phyloP scores from a whole-genome alignment of 2,888 invertebrate species.

The Axea sp. region DNA sequence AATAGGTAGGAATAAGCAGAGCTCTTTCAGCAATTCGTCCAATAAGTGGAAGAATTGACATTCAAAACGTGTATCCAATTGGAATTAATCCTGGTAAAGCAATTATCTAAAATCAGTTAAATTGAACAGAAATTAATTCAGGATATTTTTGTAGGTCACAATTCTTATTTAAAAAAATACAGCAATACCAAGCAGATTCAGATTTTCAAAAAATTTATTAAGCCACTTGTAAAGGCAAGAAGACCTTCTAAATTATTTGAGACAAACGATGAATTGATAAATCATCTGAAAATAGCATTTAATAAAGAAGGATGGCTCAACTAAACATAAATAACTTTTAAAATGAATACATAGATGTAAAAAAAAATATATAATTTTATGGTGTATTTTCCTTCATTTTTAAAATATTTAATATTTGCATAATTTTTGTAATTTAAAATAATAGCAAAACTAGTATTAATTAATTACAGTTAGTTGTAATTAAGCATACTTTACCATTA shows the following conservation, averaged over 20 bases:
- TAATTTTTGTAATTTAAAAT: too few species aligned
- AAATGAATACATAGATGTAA: too few species aligned
- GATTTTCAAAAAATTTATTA: slow-evolving; percentile 47
- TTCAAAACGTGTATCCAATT: slow-evolving; percentile 80
- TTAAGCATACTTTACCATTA: too few species aligned
- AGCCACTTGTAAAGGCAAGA: slow-evolving; percentile 51
- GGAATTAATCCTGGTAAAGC: slow-evolving; percentile 88
- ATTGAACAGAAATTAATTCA: too few species aligned
- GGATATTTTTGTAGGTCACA: slow-evolving; percentile 73
- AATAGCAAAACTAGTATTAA: too few species aligned
- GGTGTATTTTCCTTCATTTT: too few species aligned
- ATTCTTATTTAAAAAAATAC: slow-evolving; percentile 71
- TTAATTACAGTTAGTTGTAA: too few species aligned
- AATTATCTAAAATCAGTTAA: too few species aligned
- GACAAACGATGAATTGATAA: neutral
- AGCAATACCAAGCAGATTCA: slow-evolving; percentile 64
- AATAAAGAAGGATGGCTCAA: slow-evolving; percentile 30
- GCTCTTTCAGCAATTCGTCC: slow-evolving; percentile 87
- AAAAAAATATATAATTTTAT: too few species aligned
- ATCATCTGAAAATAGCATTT: slow-evolving; percentile 1
- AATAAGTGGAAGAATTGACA: slow-evolving; percentile 80
- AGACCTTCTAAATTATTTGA: slow-evolving; percentile 36
- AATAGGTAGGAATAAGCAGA: slow-evolving; percentile 84
- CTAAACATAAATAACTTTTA: too few species aligned
- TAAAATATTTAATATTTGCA: too few species aligned